A percentile compares a stretch with the other conserved stretches of the same genome.
phyloP scores from a whole-genome alignment of 2,797 vertebrate species.

The Oreonectes daqikongensis region DNA sequence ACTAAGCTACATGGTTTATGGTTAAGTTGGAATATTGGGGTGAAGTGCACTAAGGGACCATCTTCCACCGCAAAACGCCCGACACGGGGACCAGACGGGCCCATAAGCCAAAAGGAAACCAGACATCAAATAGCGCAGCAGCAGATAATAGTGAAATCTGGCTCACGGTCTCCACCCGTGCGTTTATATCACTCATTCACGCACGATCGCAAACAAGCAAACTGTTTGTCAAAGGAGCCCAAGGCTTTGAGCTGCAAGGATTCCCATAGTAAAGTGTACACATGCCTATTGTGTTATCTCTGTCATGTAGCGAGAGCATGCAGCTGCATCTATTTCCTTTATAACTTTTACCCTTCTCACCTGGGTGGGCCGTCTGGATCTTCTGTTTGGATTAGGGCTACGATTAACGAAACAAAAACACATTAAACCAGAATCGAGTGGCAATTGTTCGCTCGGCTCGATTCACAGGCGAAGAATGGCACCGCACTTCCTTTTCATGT shows the following conservation, averaged over 20 bases:
- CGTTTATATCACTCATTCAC: constrained; percentile 41
- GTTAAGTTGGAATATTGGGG: too few relatives aligned
- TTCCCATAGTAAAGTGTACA: constrained; percentile 55
- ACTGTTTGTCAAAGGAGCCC: constrained; percentile 54
- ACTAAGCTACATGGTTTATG: too few relatives aligned
- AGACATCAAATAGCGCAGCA: constrained; percentile 41
- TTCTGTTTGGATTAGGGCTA: constrained; percentile 65
- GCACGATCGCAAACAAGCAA: constrained; percentile 53
- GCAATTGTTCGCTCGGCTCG: constrained; percentile 58
- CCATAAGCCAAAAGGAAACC: constrained; percentile 47
- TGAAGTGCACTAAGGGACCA: not conserved
- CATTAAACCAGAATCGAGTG: constrained; percentile 59
- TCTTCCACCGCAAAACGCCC: not conserved
- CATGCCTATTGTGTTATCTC: constrained; percentile 54
- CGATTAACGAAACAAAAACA: constrained; percentile 63
- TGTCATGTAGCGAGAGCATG: constrained; percentile 58
- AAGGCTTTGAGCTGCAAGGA: constrained; percentile 51
- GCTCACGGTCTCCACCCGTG: constrained; percentile 11
- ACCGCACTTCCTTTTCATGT: constrained; percentile 71
- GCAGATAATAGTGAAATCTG: constrained; percentile 35
- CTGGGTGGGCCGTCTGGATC: constrained; percentile 65
- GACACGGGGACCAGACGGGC: constrained; percentile 4
- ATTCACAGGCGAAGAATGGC: constrained; percentile 69
- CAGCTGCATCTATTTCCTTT: constrained; percentile 56
- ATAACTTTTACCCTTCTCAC: constrained; percentile 56